phyloP scores from a whole-genome alignment of 1,140 invertebrate genomes.

The Apis cerana region DNA sequence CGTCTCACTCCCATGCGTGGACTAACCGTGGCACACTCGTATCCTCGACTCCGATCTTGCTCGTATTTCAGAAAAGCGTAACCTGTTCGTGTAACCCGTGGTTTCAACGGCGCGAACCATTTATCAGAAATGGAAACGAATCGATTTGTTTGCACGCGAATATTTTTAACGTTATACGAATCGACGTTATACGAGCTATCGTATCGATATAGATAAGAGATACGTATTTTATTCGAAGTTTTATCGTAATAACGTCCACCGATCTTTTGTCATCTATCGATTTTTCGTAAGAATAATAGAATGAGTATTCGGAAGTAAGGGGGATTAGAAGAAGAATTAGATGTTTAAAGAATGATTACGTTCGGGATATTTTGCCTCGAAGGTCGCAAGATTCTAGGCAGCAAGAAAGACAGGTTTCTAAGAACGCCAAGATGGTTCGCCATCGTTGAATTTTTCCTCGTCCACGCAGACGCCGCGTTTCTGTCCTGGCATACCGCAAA shows the following conservation, averaged over 20 bases:
- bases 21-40: neutral
- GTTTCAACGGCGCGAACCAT: neutral
- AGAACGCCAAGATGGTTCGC: slow-evolving; percentile 12
- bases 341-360: neutral
- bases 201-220: too few relatives aligned
- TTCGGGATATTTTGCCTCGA: neutral
- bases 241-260: too few relatives aligned
- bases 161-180: too few relatives aligned
- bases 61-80: neutral
- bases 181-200: too few relatives aligned
- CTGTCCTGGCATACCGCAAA: slow-evolving; percentile 15
- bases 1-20: neutral
- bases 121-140: too few relatives aligned
- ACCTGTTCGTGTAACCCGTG: neutral
- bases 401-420: neutral
- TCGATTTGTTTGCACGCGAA: too few relatives aligned
- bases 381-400: neutral
- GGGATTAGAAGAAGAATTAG: neutral
- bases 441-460: slow-evolving; percentile 2
- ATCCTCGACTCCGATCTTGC: neutral
- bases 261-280: too few relatives aligned
- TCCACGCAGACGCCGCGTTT: neutral
- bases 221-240: too few relatives aligned
- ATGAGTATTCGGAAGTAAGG: neutral
- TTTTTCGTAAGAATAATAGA: too few relatives aligned